A percentile compares a stretch with the other conserved stretches of the same genome.
These are phyloP conservation scores for Lethenteron camtschaticum DNA, from an alignment of 2,113 vertebrate genomes.

Conservation along the genomic window DNA sequence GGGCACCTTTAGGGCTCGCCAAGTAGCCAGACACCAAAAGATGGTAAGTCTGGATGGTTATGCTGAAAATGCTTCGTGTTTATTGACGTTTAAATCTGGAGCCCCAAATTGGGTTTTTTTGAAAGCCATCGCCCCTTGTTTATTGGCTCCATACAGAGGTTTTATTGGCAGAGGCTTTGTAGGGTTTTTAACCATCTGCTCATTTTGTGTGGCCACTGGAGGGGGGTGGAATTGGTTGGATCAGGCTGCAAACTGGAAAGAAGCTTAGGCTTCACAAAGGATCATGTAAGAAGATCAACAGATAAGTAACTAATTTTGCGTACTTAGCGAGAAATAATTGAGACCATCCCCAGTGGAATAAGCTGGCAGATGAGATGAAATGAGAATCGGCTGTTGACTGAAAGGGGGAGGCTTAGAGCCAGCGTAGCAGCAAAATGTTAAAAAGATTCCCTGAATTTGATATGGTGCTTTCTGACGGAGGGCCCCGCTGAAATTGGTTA, in stretches of 20 bases:
- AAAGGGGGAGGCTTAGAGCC: not conserved
- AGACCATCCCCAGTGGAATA: constrained; percentile 32
- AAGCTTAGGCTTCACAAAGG: constrained; percentile 49
- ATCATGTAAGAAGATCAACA: constrained; percentile 89
- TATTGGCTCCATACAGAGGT: too few species aligned
- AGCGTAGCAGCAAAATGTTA: constrained; percentile 5
- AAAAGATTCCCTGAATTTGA: constrained; percentile 6
- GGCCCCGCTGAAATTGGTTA: constrained; percentile 4
- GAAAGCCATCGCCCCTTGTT: too few species aligned
- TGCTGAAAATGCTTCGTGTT: too few species aligned
- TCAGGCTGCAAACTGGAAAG: constrained; percentile 4
- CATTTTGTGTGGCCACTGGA: not conserved
- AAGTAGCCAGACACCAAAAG: too few species aligned
- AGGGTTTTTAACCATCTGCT: constrained; percentile 4
- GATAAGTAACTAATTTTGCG: constrained; percentile 96
- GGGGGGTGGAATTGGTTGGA: constrained; percentile 3
- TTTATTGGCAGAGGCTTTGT: not conserved
- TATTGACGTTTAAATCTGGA: too few species aligned
- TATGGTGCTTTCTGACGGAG: constrained; percentile 2
- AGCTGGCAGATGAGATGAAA: constrained; percentile 31
- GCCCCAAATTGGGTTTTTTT: too few species aligned
- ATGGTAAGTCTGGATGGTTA: too few species aligned
- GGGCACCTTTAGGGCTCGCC: too few species aligned
- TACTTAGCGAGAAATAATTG: constrained; percentile 71
- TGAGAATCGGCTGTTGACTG: constrained; percentile 11